A percentile compares a stretch with the other conserved stretches of the same genome.
phyloP scores from a whole-genome alignment of 2,888 invertebrate species.

The Eupithecia exiguata region DNA sequence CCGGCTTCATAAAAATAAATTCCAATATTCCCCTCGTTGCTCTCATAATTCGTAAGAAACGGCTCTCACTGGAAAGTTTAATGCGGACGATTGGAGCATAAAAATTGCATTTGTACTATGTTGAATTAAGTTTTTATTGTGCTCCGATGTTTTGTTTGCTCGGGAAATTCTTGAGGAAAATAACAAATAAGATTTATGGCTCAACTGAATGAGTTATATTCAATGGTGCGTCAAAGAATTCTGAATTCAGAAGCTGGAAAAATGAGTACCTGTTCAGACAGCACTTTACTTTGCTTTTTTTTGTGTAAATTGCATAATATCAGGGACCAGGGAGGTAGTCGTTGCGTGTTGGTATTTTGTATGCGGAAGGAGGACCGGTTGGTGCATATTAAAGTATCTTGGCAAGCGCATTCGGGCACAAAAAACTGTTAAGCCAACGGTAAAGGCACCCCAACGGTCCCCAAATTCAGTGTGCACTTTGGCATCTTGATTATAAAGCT shows the following conservation, averaged over 20 bases:
- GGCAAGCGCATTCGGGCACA: slow-evolving; percentile 29
- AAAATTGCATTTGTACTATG: slow-evolving; percentile 78
- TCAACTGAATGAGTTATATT: slow-evolving; percentile 12
- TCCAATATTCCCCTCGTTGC: slow-evolving; percentile 76
- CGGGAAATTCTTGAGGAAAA: slow-evolving; percentile 46
- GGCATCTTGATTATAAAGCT: slow-evolving; percentile 13
- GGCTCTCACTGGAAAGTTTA: slow-evolving; percentile 75
- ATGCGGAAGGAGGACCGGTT: slow-evolving; percentile 30
- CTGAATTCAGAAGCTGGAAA: slow-evolving; percentile 22
- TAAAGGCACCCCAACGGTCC: slow-evolving; percentile 20
- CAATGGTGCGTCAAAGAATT: slow-evolving; percentile 19
- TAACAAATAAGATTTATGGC: slow-evolving; percentile 9
- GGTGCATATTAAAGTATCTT: slow-evolving; percentile 35
- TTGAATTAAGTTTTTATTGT: slow-evolving; percentile 77
- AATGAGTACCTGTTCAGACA: background rate
- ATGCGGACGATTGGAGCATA: slow-evolving; percentile 76
- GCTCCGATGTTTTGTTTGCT: slow-evolving; percentile 35
- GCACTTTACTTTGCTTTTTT: slow-evolving; percentile 22
- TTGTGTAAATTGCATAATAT: slow-evolving; percentile 19
- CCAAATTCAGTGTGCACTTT: slow-evolving; percentile 21
- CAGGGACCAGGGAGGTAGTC: background rate
- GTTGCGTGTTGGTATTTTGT: slow-evolving; percentile 29
- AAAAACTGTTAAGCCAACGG: slow-evolving; percentile 28
- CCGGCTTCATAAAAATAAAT: slow-evolving; percentile 77
- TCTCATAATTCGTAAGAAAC: slow-evolving; percentile 77